Evolutionary conservation across 92 coral and sea anemone species (phyloP), one percentile per base, ranked within the genome.

Genomic region (Porites lobata): DNA sequence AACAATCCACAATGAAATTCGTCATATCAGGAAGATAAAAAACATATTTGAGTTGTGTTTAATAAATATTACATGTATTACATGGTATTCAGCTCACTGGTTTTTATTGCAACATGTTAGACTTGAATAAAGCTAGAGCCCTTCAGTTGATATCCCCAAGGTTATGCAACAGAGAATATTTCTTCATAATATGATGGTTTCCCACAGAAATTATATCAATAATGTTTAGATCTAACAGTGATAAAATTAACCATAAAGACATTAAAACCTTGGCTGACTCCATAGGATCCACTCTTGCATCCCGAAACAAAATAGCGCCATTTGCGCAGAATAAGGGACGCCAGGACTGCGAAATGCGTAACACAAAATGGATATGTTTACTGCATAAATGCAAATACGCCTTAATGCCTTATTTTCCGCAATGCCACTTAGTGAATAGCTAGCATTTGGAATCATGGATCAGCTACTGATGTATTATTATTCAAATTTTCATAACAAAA

Each of bases 221-320:
- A 73, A 73, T 54, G 54, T 47, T 18, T 56, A 47, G 77, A 56
- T 70, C 7, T 7, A 69, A 22, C 24, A 59, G n/a, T 15, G 69
- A 53, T 22, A 29, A 82, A 17, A 72, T 52, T 14, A 43, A 82
- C 43, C 47, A 82, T 53, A 70, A 57, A 82, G 43, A 56, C 47
- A 58, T 47, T 57, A 56, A 69, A 63, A 82, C 87, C 87, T 65
- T 84, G 72, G 12, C 51, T 74, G 65, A 84, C 59, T 7, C 87
- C 65, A 61, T 84, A 84, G n/a, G 87, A 72, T 65, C 87, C 87
- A 84, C 75, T 84, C 19, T 84, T 77, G 73, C 87, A 84, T 15
- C 87, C 87, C 87, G 75, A 73, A 80, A 51, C 63, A 61, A 84
- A 73, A 73, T 53, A 47, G 15, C 6, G 80, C 81, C 72, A 84